phyloP scores from a whole-genome alignment of 1,140 invertebrate species.

The Leptinotarsa defecta region DNA sequence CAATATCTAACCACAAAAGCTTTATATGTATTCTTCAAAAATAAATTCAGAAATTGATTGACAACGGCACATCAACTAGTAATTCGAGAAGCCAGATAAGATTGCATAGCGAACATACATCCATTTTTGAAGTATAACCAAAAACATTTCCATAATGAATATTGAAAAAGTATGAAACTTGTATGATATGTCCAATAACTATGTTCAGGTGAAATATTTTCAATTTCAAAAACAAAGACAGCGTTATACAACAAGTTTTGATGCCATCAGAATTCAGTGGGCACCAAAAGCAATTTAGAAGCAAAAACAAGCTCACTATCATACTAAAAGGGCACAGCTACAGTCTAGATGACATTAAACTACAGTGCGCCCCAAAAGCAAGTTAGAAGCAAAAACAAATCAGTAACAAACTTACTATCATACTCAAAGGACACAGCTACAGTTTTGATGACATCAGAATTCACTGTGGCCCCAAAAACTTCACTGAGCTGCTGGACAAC shows the following conservation, averaged over 20 bases:
- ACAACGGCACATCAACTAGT: too few species aligned
- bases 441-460: conserved; percentile 18
- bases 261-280: too few species aligned
- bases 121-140: too few species aligned
- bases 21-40: too few species aligned
- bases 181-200: background rate
- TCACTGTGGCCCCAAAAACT: conserved; percentile 13
- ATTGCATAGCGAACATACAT: too few species aligned
- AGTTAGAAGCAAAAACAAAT: conserved; percentile 7
- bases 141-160: too few species aligned
- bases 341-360: background rate
- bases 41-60: too few species aligned
- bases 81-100: too few species aligned
- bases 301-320: conserved; percentile 14
- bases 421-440: conserved; percentile 23
- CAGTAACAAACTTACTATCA: conserved; percentile 18
- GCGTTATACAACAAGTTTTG: too few species aligned
- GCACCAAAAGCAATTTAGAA: background rate
- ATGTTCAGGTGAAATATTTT: background rate
- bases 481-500: conserved; percentile 17
- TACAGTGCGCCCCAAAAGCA: background rate
- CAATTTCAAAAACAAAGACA: background rate
- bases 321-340: conserved; percentile 14
- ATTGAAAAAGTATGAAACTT: background rate
- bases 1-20: too few species aligned